A percentile compares a stretch with the other conserved stretches of the same genome.
Evolutionary conservation across 2,113 vertebrate species (phyloP).

Genomic region (Leucopternis melanops): DNA sequence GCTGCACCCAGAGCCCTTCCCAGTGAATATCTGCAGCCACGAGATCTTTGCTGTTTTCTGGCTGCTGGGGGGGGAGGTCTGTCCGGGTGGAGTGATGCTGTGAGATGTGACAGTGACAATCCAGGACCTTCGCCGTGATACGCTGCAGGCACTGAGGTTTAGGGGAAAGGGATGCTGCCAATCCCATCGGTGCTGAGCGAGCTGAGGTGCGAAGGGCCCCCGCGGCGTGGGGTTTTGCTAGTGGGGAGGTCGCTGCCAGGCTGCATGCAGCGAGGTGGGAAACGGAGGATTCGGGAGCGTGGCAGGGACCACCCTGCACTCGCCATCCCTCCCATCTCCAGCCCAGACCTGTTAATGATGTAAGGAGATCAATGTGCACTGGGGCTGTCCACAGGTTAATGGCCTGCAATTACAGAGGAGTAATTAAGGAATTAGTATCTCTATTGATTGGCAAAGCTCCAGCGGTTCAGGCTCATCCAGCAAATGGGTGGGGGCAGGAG

Average conservation of each 20-base stretch:
- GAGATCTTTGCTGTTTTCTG: background rate
- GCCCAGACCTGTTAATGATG: background rate
- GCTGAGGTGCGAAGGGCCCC: background rate
- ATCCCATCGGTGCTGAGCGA: background rate
- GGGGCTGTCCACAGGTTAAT: constrained; percentile 26
- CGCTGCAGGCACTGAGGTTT: background rate
- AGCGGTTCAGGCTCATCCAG: background rate
- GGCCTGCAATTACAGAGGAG: constrained; percentile 17
- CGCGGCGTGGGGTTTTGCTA: accelerated
- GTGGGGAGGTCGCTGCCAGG: background rate
- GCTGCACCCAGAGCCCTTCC: background rate
- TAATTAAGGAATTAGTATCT: constrained; percentile 36
- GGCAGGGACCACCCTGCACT: background rate
- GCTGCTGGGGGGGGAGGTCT: background rate
- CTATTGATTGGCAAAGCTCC: background rate
- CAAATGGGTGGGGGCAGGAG: background rate
- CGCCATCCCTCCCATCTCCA: background rate
- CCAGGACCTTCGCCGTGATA: background rate
- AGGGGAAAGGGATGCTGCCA: background rate
- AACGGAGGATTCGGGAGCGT: background rate
- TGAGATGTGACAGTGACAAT: background rate
- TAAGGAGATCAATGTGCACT: constrained; percentile 6
- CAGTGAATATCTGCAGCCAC: accelerated
- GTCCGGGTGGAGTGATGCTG: accelerated
- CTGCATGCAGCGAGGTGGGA: accelerated